phyloP scores from a whole-genome alignment of 2,797 vertebrate genomes.

The Caiman crocodilus region DNA sequence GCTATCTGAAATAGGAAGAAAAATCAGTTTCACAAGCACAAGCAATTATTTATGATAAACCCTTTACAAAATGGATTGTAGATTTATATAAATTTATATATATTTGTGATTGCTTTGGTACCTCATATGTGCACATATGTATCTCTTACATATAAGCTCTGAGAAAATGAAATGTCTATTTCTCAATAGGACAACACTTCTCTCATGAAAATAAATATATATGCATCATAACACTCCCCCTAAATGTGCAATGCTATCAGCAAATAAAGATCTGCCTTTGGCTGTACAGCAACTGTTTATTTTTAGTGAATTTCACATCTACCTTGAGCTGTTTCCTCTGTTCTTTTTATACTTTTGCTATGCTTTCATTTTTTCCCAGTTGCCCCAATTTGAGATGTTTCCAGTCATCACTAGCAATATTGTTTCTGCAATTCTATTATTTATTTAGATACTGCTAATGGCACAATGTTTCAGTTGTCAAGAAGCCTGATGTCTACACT shows the following conservation, averaged over 20 bases:
- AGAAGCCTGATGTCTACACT: conserved; percentile 38
- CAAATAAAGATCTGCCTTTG: neutral
- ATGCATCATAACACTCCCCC: neutral
- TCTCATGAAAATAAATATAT: conserved; percentile 42
- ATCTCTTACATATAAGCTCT: neutral
- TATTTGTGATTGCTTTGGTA: neutral
- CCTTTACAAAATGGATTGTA: conserved; percentile 17
- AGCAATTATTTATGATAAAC: conserved; percentile 2
- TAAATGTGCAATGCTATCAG: neutral
- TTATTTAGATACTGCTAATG: conserved; percentile 62
- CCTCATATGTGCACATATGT: neutral
- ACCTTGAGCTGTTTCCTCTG: neutral
- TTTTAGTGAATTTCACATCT: conserved; percentile 29
- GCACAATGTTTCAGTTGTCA: conserved; percentile 57
- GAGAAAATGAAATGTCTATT: neutral
- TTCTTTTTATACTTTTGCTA: neutral
- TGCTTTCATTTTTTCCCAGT: conserved; percentile 4
- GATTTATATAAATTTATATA: neutral
- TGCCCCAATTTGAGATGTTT: conserved; percentile 32
- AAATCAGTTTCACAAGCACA: neutral
- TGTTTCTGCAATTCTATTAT: conserved; percentile 34
- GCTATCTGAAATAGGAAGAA: neutral
- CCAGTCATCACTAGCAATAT: conserved; percentile 15
- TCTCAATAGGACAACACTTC: neutral
- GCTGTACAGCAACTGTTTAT: neutral